A percentile compares a stretch with the other conserved stretches of the same genome.
phyloP scores from a whole-genome alignment of 2,797 vertebrate species.

The Enteromius anoplus region DNA sequence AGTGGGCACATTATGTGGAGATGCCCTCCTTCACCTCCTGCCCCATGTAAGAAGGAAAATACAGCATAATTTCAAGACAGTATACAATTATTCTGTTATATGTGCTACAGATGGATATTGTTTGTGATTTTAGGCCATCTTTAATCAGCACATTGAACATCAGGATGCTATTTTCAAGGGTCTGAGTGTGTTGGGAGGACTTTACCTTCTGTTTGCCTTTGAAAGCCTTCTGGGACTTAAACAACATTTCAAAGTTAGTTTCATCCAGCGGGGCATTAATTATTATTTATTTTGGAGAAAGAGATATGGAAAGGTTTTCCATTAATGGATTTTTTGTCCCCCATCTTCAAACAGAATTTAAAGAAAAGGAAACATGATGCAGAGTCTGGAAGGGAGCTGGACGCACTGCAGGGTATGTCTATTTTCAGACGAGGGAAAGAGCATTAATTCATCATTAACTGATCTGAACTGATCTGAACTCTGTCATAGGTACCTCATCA shows the following conservation, averaged over 20 bases:
- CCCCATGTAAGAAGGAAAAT: slow-evolving; percentile 77
- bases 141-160: slow-evolving; percentile 49
- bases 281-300: background rate
- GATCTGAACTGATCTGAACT: background rate
- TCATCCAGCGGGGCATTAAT: background rate
- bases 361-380: slow-evolving; percentile 50
- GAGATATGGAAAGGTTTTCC: background rate
- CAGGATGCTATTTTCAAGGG: slow-evolving; percentile 70
- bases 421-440: slow-evolving; percentile 14
- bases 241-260: slow-evolving; percentile 56
- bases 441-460: background rate
- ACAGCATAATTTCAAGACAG: background rate
- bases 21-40: slow-evolving; percentile 83
- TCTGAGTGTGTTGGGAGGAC: slow-evolving; percentile 75
- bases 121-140: slow-evolving; percentile 54
- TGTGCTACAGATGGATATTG: background rate
- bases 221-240: slow-evolving; percentile 76
- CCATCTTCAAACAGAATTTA: slow-evolving; percentile 39
- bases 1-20: slow-evolving; percentile 83
- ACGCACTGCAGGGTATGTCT: slow-evolving; percentile 54
- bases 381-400: slow-evolving; percentile 48
- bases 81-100: background rate
- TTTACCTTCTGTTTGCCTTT: slow-evolving; percentile 80
- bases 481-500: slow-evolving; percentile 37
- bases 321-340: background rate